A percentile compares a stretch with the other conserved stretches of the same genome.
Conservation (phyloP, 2,888 invertebrate genomes). For the Spatulosminthurus flaviceps region DNA sequence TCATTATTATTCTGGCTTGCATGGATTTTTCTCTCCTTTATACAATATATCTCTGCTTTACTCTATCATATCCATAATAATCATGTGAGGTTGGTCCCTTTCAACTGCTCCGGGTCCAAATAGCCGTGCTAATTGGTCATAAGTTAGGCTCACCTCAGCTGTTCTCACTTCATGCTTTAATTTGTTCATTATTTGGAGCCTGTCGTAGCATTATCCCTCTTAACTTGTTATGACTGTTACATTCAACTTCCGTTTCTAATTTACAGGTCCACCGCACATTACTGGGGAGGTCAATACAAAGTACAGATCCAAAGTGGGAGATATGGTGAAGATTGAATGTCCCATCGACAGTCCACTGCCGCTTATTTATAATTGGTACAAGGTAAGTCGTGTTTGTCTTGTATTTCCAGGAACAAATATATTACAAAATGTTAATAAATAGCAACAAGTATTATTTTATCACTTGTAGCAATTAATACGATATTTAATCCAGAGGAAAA, state of each 20-base stretch:
- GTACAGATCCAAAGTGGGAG: conserved; percentile 52
- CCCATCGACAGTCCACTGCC: conserved; percentile 51
- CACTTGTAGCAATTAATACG: too few species aligned
- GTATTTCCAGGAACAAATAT: too few species aligned
- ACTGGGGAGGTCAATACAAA: conserved; percentile 47
- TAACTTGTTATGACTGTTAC: background rate
- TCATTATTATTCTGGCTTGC: too few species aligned
- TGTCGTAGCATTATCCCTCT: background rate
- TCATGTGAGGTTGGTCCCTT: too few species aligned
- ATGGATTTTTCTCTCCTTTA: too few species aligned
- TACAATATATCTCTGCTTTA: too few species aligned
- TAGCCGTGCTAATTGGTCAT: background rate
- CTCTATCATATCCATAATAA: too few species aligned
- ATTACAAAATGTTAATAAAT: too few species aligned
- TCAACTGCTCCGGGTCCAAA: background rate
- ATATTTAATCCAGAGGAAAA: too few species aligned
- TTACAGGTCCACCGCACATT: conserved; percentile 55
- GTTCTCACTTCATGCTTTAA: background rate
- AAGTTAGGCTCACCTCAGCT: background rate
- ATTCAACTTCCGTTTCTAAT: background rate
- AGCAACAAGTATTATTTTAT: too few species aligned
- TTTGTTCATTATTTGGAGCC: background rate
- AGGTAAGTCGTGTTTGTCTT: conserved; percentile 49
- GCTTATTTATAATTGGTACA: conserved; percentile 54
- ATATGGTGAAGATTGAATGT: conserved; percentile 54